Base-by-base conservation (phyloP, 2,888 invertebrate species). In the Lysandra coridon region DNA sequence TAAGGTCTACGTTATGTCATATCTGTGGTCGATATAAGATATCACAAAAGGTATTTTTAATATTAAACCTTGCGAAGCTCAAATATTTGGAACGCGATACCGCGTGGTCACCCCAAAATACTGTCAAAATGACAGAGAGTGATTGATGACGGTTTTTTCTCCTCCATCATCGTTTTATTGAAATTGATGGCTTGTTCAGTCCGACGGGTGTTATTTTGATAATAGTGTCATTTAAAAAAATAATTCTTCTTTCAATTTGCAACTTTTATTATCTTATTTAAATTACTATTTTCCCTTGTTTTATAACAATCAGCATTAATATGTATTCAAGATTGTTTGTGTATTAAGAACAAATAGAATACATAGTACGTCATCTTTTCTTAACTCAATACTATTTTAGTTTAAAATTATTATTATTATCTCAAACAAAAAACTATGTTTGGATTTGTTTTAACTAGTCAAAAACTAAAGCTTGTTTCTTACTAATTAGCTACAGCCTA, bases 111-210 rank as follows among this genome's bases (percentile, higher is more conserved):
- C 85, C 86, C 87, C 83, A 83, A 80, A 80, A 81, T 79, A 81
- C 84, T 86, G 87, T 85, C 85, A 84, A 86, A 87, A 85, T 88
- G 88, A 88, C 90, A 88, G 80, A 79, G 83, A 79, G 84, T 90
- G 90, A 90, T 90, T 89, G 90, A 90, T 90, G 87, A 85, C 85
- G 80, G 84, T 85, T 85, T 86, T 87, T 88, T 87, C 88, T 89
- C 88, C 86, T 87, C 85, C 87, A 87, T 89, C 89, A 88, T 87
- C 87, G 87, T 90, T 90, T 89, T 89, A 91, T 90, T 91, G 89
- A 90, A 89, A 91, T 90, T 91, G 90, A 91, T 90, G 89, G 87
- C 88, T 86, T 87, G 87, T 86, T 86, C 86, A 82, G 84, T 75
- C 80, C 81, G 81, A 83, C 81, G 83, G 81, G 82, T 84, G 82